Conservation (phyloP, 2,113 vertebrate species). For the Seriola rivoliana region DNA sequence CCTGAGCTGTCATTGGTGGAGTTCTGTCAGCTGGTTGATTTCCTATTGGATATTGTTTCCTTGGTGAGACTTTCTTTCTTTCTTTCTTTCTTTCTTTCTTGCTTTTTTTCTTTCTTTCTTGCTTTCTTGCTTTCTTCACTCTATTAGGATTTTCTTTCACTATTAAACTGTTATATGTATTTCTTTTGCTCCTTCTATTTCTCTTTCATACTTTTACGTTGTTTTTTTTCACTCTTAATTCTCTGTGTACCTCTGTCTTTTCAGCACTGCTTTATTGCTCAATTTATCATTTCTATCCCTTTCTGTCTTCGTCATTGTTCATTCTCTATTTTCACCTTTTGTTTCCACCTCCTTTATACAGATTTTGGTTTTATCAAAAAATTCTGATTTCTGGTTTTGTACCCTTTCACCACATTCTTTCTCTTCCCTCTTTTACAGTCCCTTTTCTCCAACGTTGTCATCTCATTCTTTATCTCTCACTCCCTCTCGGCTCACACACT, state of each 20-base stretch:
- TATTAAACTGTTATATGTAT: background rate
- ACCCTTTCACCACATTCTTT: background rate
- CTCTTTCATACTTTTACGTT: background rate
- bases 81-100: background rate
- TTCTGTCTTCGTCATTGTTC: constrained; percentile 10
- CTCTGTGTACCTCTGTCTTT: background rate
- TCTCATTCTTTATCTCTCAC: constrained; percentile 21
- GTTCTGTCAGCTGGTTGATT: constrained; percentile 97
- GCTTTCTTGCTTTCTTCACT: background rate
- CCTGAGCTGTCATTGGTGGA: constrained; percentile 91
- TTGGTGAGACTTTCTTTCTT: constrained; percentile 88
- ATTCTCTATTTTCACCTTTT: background rate
- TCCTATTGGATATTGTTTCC: constrained; percentile 98
- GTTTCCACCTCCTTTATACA: background rate
- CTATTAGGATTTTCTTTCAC: background rate
- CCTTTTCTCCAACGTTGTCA: constrained; percentile 12
- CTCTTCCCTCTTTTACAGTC: constrained; percentile 3
- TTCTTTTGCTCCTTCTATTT: background rate
- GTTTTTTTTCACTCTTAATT: background rate
- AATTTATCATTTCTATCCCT: background rate
- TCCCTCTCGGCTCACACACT: constrained; percentile 34
- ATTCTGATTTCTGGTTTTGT: background rate
- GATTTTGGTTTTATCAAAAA: background rate
- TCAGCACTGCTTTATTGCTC: background rate
- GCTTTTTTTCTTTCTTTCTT: background rate